A percentile compares a stretch with the other conserved stretches of the same genome.
phyloP scores from a whole-genome alignment of 1,140 invertebrate species.

The Glossosoma conforme region DNA sequence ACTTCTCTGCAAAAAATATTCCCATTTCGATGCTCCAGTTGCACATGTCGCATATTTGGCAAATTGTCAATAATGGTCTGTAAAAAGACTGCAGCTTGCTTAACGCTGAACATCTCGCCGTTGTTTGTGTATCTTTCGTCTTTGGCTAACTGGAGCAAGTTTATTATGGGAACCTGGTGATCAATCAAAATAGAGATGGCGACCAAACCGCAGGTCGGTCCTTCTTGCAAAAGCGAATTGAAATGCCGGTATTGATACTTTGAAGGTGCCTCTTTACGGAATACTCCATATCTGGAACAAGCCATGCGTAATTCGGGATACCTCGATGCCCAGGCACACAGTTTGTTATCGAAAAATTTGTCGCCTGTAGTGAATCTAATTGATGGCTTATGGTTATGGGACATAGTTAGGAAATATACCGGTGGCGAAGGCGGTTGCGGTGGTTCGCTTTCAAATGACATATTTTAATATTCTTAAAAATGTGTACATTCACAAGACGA shows the following conservation, averaged over 20 bases:
- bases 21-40: conserved; percentile 28
- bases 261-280: conserved; percentile 39
- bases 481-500: no score
- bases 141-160: conserved; percentile 59
- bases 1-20: conserved; percentile 40
- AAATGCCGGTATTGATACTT: conserved; percentile 39
- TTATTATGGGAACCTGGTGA: conserved; percentile 53
- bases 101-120: conserved; percentile 82
- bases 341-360: conserved; percentile 22
- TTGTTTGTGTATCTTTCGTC: conserved; percentile 63
- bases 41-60: neutral
- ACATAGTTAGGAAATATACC: neutral
- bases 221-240: conserved; percentile 45
- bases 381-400: neutral
- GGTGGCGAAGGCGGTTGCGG: conserved; percentile 17
- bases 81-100: conserved; percentile 60
- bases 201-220: conserved; percentile 75
- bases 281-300: conserved; percentile 45
- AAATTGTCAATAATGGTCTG: conserved; percentile 35
- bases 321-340: conserved; percentile 43
- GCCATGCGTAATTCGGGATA: conserved; percentile 43
- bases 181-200: conserved; percentile 71
- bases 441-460: conserved; percentile 13
- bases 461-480: neutral
- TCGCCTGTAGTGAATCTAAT: neutral